These are phyloP conservation scores for Trichomalopsis sarcophagae DNA, from an alignment of 1,140 invertebrate genomes.

Conservation along the genomic window DNA sequence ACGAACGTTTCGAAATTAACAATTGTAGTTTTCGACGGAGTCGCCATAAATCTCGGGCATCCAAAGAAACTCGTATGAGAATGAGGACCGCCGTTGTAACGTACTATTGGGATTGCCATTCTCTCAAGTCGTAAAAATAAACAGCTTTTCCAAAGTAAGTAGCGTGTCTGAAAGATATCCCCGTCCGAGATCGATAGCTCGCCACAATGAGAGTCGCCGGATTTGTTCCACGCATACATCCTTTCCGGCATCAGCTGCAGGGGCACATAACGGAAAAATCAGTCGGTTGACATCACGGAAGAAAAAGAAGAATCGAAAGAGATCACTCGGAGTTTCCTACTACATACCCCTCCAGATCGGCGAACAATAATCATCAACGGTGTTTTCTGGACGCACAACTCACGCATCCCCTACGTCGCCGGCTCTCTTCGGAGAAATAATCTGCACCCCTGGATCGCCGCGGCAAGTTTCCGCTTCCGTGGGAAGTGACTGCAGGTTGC, in stretches of 20 bases:
- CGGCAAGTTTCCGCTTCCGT: slow-evolving; percentile 61
- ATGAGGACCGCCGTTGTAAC: neutral
- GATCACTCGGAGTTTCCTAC: neutral
- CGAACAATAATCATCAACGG: neutral
- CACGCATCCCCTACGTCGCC: neutral
- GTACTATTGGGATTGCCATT: neutral
- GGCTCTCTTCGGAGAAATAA: neutral
- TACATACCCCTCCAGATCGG: neutral
- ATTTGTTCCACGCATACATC: neutral
- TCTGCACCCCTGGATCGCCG: neutral
- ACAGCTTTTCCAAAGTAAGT: slow-evolving; percentile 21
- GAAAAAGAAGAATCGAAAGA: slow-evolving; percentile 5
- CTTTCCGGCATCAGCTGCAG: neutral
- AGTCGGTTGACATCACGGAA: slow-evolving; percentile 5
- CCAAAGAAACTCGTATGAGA: neutral
- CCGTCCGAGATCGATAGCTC: neutral
- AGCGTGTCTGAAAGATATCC: neutral
- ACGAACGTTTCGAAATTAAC: neutral
- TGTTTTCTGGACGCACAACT: neutral
- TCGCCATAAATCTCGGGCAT: neutral
- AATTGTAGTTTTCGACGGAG: neutral
- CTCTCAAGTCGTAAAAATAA: slow-evolving; percentile 33
- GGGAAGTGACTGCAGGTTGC: slow-evolving; percentile 64
- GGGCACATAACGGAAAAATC: slow-evolving; percentile 25
- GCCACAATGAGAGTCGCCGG: neutral